Conservation (phyloP, 2,113 vertebrate genomes). For the Coptodon rendalli region DNA sequence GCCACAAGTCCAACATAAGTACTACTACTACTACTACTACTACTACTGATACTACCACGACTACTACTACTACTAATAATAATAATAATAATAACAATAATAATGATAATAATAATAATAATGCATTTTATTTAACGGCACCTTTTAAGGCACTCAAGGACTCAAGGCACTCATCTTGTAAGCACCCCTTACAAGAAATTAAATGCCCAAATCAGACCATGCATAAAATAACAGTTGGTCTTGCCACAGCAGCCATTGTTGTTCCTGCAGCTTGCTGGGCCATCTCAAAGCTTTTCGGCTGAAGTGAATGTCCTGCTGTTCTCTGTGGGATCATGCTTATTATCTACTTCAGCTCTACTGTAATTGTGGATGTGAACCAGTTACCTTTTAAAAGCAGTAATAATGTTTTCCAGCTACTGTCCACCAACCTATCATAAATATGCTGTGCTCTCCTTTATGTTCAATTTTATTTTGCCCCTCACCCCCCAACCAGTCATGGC, state of each 20-base stretch:
- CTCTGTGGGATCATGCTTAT: background rate
- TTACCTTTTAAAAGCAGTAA: background rate
- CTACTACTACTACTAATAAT: fast-evolving
- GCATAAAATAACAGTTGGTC: background rate
- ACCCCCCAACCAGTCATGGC: background rate
- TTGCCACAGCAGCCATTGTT: background rate
- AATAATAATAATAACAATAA: fast-evolving
- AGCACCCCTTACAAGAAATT: background rate
- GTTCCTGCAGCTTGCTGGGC: background rate
- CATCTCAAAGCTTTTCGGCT: background rate
- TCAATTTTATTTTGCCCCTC: background rate
- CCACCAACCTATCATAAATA: background rate
- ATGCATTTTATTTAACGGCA: background rate
- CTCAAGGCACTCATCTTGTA: background rate
- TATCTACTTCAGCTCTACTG: background rate
- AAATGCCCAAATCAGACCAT: background rate
- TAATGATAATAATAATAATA: background rate
- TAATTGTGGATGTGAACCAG: background rate
- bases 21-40: background rate
- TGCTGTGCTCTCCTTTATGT: background rate
- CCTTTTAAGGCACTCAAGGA: background rate
- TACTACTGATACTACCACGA: background rate
- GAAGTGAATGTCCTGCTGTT: background rate
- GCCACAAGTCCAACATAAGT: background rate
- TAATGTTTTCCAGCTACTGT: background rate